These are phyloP conservation scores for Petrolisthes cinctipes DNA, from an alignment of 2,888 invertebrate species.

Conservation along the genomic window DNA sequence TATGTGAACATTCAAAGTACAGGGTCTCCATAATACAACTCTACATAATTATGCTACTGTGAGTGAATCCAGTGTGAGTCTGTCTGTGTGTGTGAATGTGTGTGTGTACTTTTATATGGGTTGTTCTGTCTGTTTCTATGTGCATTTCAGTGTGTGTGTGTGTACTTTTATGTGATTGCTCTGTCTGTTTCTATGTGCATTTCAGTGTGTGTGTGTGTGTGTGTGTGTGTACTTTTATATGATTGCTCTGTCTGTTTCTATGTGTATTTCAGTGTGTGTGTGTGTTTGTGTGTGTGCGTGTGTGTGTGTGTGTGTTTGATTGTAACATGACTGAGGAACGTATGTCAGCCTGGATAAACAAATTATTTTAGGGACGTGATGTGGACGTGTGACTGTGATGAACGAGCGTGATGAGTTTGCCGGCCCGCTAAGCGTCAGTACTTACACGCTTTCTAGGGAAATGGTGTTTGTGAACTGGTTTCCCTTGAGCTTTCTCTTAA, in stretches of 20 bases:
- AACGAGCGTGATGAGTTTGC: neutral
- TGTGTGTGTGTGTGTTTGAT: neutral
- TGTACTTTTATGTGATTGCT: neutral
- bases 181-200: too few species aligned
- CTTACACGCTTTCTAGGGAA: slow-evolving; percentile 18
- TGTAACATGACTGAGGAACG: neutral
- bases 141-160: neutral
- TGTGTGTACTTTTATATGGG: neutral
- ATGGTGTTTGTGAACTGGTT: slow-evolving; percentile 10
- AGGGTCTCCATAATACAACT: too few species aligned
- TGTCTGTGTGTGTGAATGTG: neutral
- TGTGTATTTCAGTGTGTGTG: neutral
- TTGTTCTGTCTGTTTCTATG: neutral
- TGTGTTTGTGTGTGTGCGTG: neutral
- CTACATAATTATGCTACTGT: neutral
- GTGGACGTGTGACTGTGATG: too few species aligned
- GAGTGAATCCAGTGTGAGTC: neutral
- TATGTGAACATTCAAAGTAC: too few species aligned
- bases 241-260: too few species aligned
- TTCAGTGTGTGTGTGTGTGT: neutral
- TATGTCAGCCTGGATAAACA: too few species aligned
- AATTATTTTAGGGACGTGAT: too few species aligned
- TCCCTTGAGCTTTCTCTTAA: neutral
- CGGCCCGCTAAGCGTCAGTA: neutral
- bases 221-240: neutral